phyloP scores from a whole-genome alignment of 1,140 invertebrate species.

The Euglossa dilemma region DNA sequence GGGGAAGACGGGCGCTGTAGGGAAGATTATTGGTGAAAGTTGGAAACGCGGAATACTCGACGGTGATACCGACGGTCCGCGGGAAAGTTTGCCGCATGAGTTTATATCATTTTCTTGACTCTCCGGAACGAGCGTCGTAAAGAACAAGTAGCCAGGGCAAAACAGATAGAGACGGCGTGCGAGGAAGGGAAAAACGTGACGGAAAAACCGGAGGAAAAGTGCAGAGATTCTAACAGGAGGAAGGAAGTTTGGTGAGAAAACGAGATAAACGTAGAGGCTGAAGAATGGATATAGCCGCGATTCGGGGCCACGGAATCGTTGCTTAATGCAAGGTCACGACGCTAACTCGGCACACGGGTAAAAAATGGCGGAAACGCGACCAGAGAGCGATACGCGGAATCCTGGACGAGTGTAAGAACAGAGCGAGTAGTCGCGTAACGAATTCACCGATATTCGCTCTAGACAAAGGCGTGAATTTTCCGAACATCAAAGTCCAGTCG shows the following conservation, averaged over 20 bases:
- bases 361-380: background rate
- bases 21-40: slow-evolving; percentile 27
- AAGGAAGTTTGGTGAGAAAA: background rate
- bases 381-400: background rate
- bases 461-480: no score
- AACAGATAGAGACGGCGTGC: slow-evolving; percentile 1
- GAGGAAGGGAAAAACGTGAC: background rate
- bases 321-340: background rate
- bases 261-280: background rate
- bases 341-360: background rate
- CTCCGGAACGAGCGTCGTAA: slow-evolving; percentile 6
- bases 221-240: background rate
- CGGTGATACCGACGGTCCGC: background rate
- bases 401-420: no score
- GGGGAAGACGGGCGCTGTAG: background rate
- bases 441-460: no score
- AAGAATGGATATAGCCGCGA: background rate
- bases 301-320: background rate
- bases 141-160: background rate
- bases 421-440: no score
- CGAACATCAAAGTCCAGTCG: background rate
- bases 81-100: slow-evolving; percentile 3
- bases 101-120: slow-evolving; percentile 28
- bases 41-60: background rate
- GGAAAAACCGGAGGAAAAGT: background rate